Percentiles rank a stretch among this genome's conserved stretches.
phyloP scores from a whole-genome alignment of 2,113 vertebrate species.

The Mustela nigripes region DNA sequence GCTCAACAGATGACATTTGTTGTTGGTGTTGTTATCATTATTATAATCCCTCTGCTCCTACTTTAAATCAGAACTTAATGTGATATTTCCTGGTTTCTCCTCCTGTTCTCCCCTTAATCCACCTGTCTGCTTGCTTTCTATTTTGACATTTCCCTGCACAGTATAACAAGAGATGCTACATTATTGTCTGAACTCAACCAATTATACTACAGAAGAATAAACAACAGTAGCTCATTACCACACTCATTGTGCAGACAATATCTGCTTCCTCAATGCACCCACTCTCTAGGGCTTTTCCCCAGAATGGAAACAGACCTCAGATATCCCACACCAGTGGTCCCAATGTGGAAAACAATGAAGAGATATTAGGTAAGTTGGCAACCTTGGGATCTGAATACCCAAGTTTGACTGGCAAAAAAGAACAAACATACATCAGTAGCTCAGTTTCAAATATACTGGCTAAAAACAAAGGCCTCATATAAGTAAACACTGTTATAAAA shows the following conservation, averaged over 20 bases:
- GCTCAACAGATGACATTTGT: neutral
- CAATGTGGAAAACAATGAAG: slow-evolving; percentile 83
- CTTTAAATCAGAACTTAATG: slow-evolving; percentile 72
- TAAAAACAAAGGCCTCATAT: slow-evolving; percentile 85
- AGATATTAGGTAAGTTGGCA: slow-evolving; percentile 81
- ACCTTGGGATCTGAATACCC: slow-evolving; percentile 80
- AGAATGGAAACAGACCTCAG: slow-evolving; percentile 83
- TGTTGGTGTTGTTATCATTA: neutral
- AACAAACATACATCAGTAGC: slow-evolving; percentile 82
- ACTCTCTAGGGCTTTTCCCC: slow-evolving; percentile 80
- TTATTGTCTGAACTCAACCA: slow-evolving; percentile 97
- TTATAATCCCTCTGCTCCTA: slow-evolving; percentile 42
- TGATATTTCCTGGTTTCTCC: slow-evolving; percentile 56
- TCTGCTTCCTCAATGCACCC: slow-evolving; percentile 80
- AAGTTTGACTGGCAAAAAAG: slow-evolving; percentile 82
- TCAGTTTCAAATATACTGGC: slow-evolving; percentile 86
- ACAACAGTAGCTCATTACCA: slow-evolving; percentile 99
- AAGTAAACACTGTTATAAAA: slow-evolving; percentile 89
- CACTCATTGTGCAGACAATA: slow-evolving; percentile 90
- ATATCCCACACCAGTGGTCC: slow-evolving; percentile 80
- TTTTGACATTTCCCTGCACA: slow-evolving; percentile 95
- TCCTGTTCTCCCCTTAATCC: slow-evolving; percentile 78
- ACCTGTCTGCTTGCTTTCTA: slow-evolving; percentile 90
- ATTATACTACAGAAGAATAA: slow-evolving; percentile 98
- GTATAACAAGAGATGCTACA: slow-evolving; percentile 96